Evolutionary conservation across 2,888 invertebrate species (phyloP).

Genomic region (Mythimna albipuncta): DNA sequence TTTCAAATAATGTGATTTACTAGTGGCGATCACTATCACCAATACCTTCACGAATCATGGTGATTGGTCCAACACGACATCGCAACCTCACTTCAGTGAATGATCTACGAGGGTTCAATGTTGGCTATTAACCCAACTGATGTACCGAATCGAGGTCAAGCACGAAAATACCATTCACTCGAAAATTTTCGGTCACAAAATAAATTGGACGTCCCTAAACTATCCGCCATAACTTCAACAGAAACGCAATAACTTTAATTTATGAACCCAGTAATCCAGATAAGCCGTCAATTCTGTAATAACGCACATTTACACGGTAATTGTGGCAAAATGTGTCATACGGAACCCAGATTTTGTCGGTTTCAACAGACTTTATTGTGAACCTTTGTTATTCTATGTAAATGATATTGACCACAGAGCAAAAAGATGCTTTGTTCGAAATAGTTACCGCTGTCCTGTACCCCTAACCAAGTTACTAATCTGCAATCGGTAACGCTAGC

Average conservation of each 20-base stretch:
- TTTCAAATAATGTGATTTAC: no score
- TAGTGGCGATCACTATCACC: background rate
- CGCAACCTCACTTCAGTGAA: background rate
- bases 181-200: conserved; percentile 38
- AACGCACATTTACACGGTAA: conserved; percentile 54
- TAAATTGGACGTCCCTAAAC: conserved; percentile 40
- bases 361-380: conserved; percentile 66
- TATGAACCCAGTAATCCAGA: conserved; percentile 42
- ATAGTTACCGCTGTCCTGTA: no score
- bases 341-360: conserved; percentile 60
- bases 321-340: conserved; percentile 51
- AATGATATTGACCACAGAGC: conserved; percentile 58
- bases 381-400: conserved; percentile 47
- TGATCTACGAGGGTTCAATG: background rate
- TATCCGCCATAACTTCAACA: conserved; percentile 40
- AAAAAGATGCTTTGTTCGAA: no score
- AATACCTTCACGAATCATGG: background rate
- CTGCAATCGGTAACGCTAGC: no score
- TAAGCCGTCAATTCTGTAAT: conserved; percentile 56
- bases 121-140: conserved; percentile 19
- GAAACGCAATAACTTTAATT: conserved; percentile 51
- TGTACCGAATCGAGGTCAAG: conserved; percentile 27
- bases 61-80: background rate
- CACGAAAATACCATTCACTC: conserved; percentile 26
- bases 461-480: no score